Evolutionary conservation across 2,113 vertebrate species (phyloP), one percentile per base, ranked within the genome.

Genomic region (Hemichromis elongatus): DNA sequence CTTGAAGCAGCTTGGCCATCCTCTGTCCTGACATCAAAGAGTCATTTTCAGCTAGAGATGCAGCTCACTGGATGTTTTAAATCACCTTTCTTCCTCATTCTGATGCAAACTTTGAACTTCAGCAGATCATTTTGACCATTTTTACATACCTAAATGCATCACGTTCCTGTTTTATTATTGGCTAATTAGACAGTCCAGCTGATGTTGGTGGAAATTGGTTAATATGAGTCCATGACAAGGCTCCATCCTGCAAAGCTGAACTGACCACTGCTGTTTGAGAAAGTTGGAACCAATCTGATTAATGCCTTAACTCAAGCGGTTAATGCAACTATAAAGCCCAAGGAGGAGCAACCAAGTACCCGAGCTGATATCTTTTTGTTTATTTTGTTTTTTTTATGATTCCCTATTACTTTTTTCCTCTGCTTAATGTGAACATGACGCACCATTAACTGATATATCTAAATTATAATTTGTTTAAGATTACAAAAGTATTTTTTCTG

Each of bases 241-340:
- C 18, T 61, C 18, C 57, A 61, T n/a, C 5, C 57, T 35, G 30
- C 30, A 61, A 35, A 61, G 9, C 0, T 61, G 30, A 61, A 61
- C 1, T 61, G 57, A 35, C 18, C 0, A 0, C 30, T 61, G 21
- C 0, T 66, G n/a, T 66, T 66, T 0, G 11, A 40, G 35, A 66
- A 40, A 66, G 61, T 40, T 66, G 61, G 61, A 66, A 66, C 37
- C 0, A 14, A 7, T 40, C 40, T 35, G 59, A 59, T 59, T 35
- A 63, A 63, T 30, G 57, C 57, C 30, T 61, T n/a, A 61, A n/a
- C 18, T 63, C 18, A 35, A 63, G 35, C 0, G 1, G 59, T 63
- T 35, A n/a, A 1, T 18, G 30, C 1, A 5, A 63, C 35, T 63
- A 12, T 63, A 63, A 63, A 63, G 59, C 18, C 10, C 30, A 63